Conservation (phyloP, 2,797 vertebrate species). For the Coregonus ussuriensis region DNA sequence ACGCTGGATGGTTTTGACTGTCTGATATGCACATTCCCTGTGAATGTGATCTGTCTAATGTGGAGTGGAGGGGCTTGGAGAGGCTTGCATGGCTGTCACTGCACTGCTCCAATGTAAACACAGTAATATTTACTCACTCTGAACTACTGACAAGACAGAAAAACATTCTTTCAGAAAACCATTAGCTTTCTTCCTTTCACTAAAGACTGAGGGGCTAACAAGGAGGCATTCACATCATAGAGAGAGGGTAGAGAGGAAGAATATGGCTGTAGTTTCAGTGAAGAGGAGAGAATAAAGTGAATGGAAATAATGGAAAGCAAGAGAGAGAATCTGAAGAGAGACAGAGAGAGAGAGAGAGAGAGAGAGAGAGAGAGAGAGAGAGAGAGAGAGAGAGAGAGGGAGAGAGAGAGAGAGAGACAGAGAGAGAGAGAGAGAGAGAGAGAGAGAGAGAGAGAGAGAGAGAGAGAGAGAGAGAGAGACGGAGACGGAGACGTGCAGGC, state of each 20-base stretch:
- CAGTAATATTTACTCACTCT: slow-evolving; percentile 22
- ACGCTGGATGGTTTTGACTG: not conserved
- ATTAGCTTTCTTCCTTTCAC: no score
- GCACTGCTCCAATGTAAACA: not conserved
- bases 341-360: no score
- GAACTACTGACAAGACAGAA: not conserved
- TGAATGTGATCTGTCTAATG: slow-evolving; percentile 15
- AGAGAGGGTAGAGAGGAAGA: slow-evolving; percentile 12
- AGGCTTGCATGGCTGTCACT: slow-evolving; percentile 4
- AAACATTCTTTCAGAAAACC: no score
- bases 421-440: not conserved
- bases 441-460: slow-evolving; percentile 6
- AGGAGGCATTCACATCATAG: not conserved
- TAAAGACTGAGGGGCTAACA: no score
- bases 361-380: no score
- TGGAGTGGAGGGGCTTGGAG: not conserved
- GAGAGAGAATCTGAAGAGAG: not conserved
- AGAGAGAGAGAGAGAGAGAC: slow-evolving; percentile 7
- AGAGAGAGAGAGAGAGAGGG: not conserved
- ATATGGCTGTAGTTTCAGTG: not conserved
- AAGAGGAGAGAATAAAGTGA: no score
- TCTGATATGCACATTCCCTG: slow-evolving; percentile 23
- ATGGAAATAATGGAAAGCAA: no score
- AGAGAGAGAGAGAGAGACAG: not conserved
- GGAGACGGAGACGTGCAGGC: slow-evolving; percentile 45